Evolutionary conservation across 2,888 invertebrate species (phyloP).

Genomic region (Tryphoninae sp.): DNA sequence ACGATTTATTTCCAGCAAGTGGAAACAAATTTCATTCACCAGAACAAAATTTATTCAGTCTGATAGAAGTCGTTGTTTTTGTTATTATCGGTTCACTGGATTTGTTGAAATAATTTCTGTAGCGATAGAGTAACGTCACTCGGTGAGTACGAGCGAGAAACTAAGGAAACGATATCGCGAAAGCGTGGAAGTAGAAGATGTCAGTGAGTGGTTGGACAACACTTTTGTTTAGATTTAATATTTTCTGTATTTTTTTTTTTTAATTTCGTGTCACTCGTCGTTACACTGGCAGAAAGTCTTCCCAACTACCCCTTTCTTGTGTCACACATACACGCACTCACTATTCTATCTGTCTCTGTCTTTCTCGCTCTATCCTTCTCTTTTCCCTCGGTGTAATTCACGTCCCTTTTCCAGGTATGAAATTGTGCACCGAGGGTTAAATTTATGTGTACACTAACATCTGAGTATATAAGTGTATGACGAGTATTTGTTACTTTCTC

Average conservation of each 20-base stretch:
- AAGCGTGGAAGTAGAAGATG: constrained; percentile 29
- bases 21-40: not conserved
- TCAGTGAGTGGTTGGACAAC: constrained; percentile 42
- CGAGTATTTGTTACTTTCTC: constrained; percentile 1
- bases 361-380: constrained; percentile 19
- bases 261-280: constrained; percentile 9
- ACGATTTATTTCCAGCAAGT: not conserved
- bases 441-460: constrained; percentile 10
- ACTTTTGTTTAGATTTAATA: not conserved
- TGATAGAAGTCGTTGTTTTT: not conserved
- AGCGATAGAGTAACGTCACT: constrained; percentile 16
- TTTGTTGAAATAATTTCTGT: constrained; percentile 8
- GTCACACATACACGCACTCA: too few relatives aligned
- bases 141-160: not conserved
- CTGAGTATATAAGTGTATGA: not conserved
- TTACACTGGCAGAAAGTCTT: constrained; percentile 5
- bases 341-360: constrained; percentile 18
- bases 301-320: constrained; percentile 2
- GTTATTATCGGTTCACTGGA: constrained; percentile 12
- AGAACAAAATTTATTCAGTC: not conserved
- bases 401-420: constrained; percentile 52
- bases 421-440: constrained; percentile 48
- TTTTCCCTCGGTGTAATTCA: constrained; percentile 25
- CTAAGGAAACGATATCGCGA: too few relatives aligned
- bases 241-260: constrained; percentile 2